These are phyloP conservation scores for Gortyna flavago DNA, from an alignment of 2,888 invertebrate species.

Conservation along the genomic window DNA sequence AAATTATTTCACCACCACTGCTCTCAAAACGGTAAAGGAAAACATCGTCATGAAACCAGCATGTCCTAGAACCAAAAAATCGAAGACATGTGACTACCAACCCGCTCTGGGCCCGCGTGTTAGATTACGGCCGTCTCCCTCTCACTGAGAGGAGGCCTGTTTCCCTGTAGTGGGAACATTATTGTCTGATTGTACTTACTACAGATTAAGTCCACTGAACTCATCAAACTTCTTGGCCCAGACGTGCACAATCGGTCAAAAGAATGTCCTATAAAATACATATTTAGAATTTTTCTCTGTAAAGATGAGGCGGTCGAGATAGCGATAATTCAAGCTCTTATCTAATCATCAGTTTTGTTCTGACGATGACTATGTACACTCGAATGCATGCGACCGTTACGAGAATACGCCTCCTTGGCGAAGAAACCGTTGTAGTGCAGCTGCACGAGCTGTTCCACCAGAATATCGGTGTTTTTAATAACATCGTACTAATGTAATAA, in stretches of 20 bases:
- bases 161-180: background rate
- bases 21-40: background rate
- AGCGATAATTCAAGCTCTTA: conserved; percentile 68
- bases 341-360: conserved; percentile 72
- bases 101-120: background rate
- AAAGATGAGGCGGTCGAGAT: conserved; percentile 57
- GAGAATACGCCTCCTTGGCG: conserved; percentile 53
- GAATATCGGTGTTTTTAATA: conserved; percentile 58
- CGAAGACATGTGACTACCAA: background rate
- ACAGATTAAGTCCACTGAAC: conserved; percentile 23
- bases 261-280: conserved; percentile 19
- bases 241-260: conserved; percentile 8
- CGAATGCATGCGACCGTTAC: conserved; percentile 55
- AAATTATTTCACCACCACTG: background rate
- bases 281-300: conserved; percentile 43
- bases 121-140: background rate
- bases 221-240: background rate
- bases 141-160: background rate
- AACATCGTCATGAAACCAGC: background rate
- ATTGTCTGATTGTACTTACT: background rate
- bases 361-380: conserved; percentile 55
- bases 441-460: conserved; percentile 41
- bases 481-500: conserved; percentile 62
- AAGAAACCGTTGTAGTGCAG: conserved; percentile 68
- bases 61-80: background rate